phyloP scores from a whole-genome alignment of 2,888 invertebrate species.

The Ophioninae sp. region DNA sequence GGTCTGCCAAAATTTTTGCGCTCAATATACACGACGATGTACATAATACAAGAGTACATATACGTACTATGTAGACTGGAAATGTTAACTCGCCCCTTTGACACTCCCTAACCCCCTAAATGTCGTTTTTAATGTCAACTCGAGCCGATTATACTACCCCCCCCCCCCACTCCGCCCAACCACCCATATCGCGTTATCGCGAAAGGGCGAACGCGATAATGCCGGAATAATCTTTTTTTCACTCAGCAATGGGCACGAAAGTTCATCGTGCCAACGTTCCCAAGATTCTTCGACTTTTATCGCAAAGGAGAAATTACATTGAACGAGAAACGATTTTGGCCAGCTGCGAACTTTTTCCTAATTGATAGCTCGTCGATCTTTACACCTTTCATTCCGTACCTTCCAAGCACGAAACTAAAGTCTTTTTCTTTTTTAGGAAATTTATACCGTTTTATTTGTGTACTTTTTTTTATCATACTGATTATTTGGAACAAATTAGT shows the following conservation, averaged over 20 bases:
- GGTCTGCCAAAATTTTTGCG: constrained; percentile 71
- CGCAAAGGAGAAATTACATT: constrained; percentile 5
- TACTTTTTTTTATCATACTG: too few species aligned
- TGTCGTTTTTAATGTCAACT: constrained; percentile 41
- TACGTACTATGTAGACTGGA: constrained; percentile 16
- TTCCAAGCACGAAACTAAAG: background rate
- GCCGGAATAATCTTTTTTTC: constrained; percentile 26
- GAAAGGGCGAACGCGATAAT: constrained; percentile 37
- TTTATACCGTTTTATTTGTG: too few species aligned
- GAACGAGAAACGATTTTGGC: constrained; percentile 6
- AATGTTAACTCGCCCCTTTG: constrained; percentile 35
- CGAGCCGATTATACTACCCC: background rate
- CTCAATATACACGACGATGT: constrained; percentile 69
- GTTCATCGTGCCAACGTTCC: constrained; percentile 17
- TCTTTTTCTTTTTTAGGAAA: too few species aligned
- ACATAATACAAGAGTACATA: constrained; percentile 17
- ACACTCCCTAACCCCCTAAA: background rate
- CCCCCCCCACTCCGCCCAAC: background rate
- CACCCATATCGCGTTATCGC: background rate
- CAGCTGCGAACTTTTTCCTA: background rate
- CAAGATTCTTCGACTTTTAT: background rate
- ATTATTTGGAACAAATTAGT: too few species aligned
- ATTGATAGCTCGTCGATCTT: background rate
- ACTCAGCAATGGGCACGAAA: constrained; percentile 11
- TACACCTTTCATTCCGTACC: background rate